A percentile compares a stretch with the other conserved stretches of the same genome.
Evolutionary conservation across 1,140 invertebrate species (phyloP).

Genomic region (Planococcus citri): DNA sequence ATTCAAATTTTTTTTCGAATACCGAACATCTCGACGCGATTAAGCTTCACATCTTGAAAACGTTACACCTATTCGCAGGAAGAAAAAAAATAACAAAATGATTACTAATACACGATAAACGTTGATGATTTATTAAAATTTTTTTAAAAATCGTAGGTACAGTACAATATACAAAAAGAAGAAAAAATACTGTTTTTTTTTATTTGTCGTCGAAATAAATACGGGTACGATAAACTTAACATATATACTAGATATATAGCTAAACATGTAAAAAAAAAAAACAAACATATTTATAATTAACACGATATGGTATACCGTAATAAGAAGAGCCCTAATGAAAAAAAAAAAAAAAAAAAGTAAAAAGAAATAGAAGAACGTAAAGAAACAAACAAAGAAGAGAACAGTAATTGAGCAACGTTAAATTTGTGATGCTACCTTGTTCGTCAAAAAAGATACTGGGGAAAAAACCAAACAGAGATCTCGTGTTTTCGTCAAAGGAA

Average conservation of each 20-base stretch:
- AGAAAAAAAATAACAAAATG: no score
- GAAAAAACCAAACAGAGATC: neutral
- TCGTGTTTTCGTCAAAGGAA: neutral
- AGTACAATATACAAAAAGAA: neutral
- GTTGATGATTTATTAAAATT: no score
- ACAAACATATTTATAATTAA: neutral
- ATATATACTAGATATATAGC: no score
- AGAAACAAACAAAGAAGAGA: neutral
- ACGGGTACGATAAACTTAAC: neutral
- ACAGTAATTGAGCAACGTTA: neutral
- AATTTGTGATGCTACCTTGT: constrained; percentile 5
- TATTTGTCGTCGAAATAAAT: neutral
- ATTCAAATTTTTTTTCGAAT: no score
- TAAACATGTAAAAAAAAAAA: neutral
- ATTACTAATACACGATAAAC: no score
- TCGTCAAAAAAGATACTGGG: neutral
- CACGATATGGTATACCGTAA: neutral
- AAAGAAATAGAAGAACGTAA: neutral
- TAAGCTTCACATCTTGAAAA: no score
- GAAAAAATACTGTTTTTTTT: neutral
- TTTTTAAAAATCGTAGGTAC: no score
- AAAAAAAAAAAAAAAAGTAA: neutral
- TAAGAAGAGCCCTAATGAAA: neutral
- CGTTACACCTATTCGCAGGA: no score
- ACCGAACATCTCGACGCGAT: no score